A percentile compares a stretch with the other conserved stretches of the same genome.
Evolutionary conservation across 1,140 invertebrate genomes (phyloP).

Genomic region (Schlechtendalia chinensis): DNA sequence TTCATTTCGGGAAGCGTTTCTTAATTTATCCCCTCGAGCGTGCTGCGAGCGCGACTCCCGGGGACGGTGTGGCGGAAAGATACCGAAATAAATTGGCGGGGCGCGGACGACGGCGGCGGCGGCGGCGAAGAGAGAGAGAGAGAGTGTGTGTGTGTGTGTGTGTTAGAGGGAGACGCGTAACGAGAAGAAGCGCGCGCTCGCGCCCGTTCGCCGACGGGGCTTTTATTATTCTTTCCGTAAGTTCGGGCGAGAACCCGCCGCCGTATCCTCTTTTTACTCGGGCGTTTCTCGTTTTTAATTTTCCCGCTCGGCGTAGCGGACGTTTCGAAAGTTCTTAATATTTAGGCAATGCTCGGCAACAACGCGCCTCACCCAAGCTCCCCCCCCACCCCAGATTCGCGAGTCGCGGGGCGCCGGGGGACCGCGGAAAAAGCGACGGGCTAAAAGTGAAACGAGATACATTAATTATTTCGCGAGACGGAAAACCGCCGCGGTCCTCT

Average conservation of each 20-base stretch:
- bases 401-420: background rate
- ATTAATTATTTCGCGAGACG: slow-evolving; percentile 39
- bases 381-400: too few relatives aligned
- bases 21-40: slow-evolving; percentile 39
- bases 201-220: background rate
- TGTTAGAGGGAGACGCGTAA: background rate
- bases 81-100: slow-evolving; percentile 16
- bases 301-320: slow-evolving; percentile 30
- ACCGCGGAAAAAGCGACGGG: slow-evolving; percentile 30
- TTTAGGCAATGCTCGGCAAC: slow-evolving; percentile 30
- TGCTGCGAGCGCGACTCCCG: background rate
- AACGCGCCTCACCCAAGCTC: background rate
- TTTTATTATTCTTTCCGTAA: slow-evolving; percentile 47
- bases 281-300: slow-evolving; percentile 43
- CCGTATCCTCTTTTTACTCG: slow-evolving; percentile 7
- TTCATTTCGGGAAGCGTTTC: slow-evolving; percentile 41
- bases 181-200: slow-evolving; percentile 25
- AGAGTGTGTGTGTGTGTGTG: background rate
- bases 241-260: slow-evolving; percentile 4
- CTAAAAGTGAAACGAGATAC: slow-evolving; percentile 39
- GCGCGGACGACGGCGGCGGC: background rate
- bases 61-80: background rate
- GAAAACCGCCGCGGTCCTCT: background rate
- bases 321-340: slow-evolving; percentile 40
- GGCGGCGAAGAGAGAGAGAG: background rate